phyloP scores from a whole-genome alignment of 2,888 invertebrate genomes.

The Nebria salina region DNA sequence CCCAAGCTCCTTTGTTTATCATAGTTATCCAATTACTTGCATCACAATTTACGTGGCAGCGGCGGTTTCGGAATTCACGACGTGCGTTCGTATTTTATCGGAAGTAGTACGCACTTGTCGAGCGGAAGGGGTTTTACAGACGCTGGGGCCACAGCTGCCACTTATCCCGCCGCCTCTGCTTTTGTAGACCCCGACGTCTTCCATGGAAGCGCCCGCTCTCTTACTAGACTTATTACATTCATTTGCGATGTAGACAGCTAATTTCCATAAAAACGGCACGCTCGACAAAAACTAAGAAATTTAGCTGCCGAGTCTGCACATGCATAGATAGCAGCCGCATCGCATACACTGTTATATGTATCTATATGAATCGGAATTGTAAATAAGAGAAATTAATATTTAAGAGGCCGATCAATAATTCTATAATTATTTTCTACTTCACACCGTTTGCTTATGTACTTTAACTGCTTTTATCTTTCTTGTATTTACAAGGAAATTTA shows the following conservation, averaged over 20 bases:
- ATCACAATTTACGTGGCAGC: constrained; percentile 36
- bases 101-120: constrained; percentile 23
- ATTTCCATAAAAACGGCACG: constrained; percentile 52
- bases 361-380: constrained; percentile 37
- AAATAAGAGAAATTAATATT: constrained; percentile 34
- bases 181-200: constrained; percentile 8
- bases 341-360: constrained; percentile 25
- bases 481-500: background rate
- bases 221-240: constrained; percentile 52
- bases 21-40: constrained; percentile 47
- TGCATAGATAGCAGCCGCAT: constrained; percentile 43
- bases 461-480: background rate
- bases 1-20: constrained; percentile 41
- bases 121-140: constrained; percentile 28
- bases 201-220: constrained; percentile 41
- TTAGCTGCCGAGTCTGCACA: constrained; percentile 45
- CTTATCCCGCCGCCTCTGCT: constrained; percentile 28
- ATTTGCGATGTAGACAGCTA: constrained; percentile 54
- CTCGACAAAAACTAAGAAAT: constrained; percentile 46
- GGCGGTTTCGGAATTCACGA: constrained; percentile 40
- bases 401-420: constrained; percentile 24
- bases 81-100: constrained; percentile 44
- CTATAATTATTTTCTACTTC: constrained; percentile 29
- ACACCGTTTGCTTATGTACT: background rate
- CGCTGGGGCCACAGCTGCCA: constrained; percentile 40